Conservation (phyloP, 2,888 invertebrate genomes). For the Halocaridina rubra region DNA sequence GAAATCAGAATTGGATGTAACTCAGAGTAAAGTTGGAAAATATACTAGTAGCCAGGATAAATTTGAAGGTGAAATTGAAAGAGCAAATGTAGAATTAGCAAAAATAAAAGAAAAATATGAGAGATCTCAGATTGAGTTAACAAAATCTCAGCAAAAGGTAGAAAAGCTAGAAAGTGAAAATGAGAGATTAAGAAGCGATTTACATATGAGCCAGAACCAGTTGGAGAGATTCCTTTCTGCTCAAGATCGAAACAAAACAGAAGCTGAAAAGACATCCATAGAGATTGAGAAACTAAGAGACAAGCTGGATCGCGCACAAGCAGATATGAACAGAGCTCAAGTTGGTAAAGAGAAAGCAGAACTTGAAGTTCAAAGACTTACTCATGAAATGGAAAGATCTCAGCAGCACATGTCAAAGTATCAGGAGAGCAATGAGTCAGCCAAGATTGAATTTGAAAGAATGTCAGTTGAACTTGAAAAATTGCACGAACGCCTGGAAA, state of each 20-base stretch:
- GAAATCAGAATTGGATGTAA: slow-evolving; percentile 66
- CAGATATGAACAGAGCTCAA: slow-evolving; percentile 66
- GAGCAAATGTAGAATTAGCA: slow-evolving; percentile 79
- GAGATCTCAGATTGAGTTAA: slow-evolving; percentile 71
- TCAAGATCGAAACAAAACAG: slow-evolving; percentile 64
- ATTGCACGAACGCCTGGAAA: slow-evolving; percentile 83
- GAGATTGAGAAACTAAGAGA: slow-evolving; percentile 72
- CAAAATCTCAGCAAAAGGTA: slow-evolving; percentile 62
- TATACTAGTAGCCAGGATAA: slow-evolving; percentile 78
- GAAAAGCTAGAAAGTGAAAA: slow-evolving; percentile 73
- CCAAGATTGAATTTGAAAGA: slow-evolving; percentile 86
- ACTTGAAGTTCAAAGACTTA: slow-evolving; percentile 64
- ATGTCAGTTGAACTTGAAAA: slow-evolving; percentile 84
- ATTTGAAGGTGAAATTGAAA: slow-evolving; percentile 64
- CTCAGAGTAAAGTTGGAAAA: slow-evolving; percentile 83
- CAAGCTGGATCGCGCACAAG: slow-evolving; percentile 66
- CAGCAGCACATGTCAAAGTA: slow-evolving; percentile 86
- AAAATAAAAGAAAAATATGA: slow-evolving; percentile 73
- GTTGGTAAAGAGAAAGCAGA: slow-evolving; percentile 64
- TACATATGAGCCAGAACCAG: slow-evolving; percentile 65
- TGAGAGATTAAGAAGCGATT: slow-evolving; percentile 65
- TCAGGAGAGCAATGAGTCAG: slow-evolving; percentile 84
- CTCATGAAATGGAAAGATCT: slow-evolving; percentile 76
- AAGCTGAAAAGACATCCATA: slow-evolving; percentile 68
- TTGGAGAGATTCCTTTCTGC: slow-evolving; percentile 64